phyloP scores from a whole-genome alignment of 2,888 invertebrate species.

The Polydrusus cervinus region DNA sequence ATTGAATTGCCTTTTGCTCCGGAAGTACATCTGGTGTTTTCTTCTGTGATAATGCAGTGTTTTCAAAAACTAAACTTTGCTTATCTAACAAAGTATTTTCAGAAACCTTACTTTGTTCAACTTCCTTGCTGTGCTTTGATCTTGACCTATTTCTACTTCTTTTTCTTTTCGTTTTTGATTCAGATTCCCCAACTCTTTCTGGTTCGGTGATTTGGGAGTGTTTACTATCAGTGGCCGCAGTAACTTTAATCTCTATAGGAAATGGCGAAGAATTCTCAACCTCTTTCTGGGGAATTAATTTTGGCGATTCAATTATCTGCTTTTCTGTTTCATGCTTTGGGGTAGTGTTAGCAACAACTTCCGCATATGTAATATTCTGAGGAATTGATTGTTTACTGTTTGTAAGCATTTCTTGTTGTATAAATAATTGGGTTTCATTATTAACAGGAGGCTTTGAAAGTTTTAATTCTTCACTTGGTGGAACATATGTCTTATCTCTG shows the following conservation, averaged over 20 bases:
- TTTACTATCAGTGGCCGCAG: conserved; percentile 1
- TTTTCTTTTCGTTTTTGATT: conserved; percentile 54
- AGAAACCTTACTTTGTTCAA: background rate
- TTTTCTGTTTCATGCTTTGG: conserved; percentile 27
- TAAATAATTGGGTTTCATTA: conserved; percentile 38
- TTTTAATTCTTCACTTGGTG: conserved; percentile 10
- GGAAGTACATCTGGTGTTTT: background rate
- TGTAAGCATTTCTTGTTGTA: conserved; percentile 37
- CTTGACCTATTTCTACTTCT: conserved; percentile 52
- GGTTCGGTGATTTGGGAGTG: conserved; percentile 9
- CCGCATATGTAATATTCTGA: conserved; percentile 48
- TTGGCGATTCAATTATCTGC: background rate
- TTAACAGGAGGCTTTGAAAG: conserved; percentile 13
- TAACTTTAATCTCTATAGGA: conserved; percentile 25
- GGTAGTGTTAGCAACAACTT: conserved; percentile 45
- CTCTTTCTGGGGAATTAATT: conserved; percentile 21
- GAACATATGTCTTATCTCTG: background rate
- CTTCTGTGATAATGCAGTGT: background rate
- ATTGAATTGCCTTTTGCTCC: background rate
- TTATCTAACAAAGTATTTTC: background rate
- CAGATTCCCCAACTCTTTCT: conserved; percentile 25
- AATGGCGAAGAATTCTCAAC: background rate
- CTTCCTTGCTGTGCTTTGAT: conserved; percentile 21
- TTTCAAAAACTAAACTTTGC: background rate
- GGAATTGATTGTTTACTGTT: conserved; percentile 27